Evolutionary conservation across 2,797 vertebrate genomes (phyloP), one percentile per base, ranked within the genome.

Genomic region (Danio choprae): DNA sequence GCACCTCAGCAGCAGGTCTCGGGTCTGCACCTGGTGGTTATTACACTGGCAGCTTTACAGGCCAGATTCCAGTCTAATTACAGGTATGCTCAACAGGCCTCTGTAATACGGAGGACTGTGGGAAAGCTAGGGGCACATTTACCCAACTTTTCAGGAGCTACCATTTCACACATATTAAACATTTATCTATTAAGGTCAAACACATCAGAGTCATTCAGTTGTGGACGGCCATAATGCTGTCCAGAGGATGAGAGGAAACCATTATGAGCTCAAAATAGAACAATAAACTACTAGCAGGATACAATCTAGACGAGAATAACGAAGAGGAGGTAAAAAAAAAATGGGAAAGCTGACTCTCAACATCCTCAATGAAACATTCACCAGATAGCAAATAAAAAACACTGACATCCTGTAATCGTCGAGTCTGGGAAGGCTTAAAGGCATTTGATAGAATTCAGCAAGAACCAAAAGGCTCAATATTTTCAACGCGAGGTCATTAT

Each of bases 1-100:
- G 13, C 72, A 74, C 75, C 29, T 74, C 29, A 67, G 55, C 68
- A 79, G 72, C 79, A 85, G 79, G 76, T 82, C 84, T 85, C 78
- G 69, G 56, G 77, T 83, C 70, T 87, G 86, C 88, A 92, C 90
- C 93, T 90, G 90, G 91, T 89, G 89, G 84, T 92, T 89, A 88
- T 84, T 85, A 84, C 81, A 87, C 63, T 87, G 87, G 89, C 91
- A 90, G 90, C 86, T 93, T 92, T 91, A 92, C 84, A 80, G 86
- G 74, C 78, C 75, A 74, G 89, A 94, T 93, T 94, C 91, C 92
- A 88, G 82, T 70, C 50, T 94, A 92, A 93, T 94, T 93, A 92
- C 90, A 93, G 91, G 90, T 90, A 86, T 77, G 67, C 63, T 78
- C 50, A 38, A 74, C 55, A 50, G 74, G 40, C 64, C 60, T 59